phyloP scores from a whole-genome alignment of 2,797 vertebrate genomes.

The Tadarida brasiliensis region DNA sequence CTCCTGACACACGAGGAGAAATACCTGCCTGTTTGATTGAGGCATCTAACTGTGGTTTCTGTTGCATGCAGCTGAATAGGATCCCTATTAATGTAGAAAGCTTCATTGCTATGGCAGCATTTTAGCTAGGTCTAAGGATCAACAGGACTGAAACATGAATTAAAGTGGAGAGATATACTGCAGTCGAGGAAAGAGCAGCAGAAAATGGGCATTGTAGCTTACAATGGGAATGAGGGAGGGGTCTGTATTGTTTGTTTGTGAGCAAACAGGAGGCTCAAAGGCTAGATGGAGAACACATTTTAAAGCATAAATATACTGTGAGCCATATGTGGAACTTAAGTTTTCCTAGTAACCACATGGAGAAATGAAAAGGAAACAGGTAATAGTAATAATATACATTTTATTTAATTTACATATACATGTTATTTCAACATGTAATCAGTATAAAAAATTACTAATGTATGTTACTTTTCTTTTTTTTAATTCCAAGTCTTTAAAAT shows the following conservation, averaged over 20 bases:
- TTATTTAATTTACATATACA: too few species aligned
- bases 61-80: neutral
- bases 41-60: neutral
- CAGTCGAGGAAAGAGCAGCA: neutral
- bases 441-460: neutral
- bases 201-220: neutral
- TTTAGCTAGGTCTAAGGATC: neutral
- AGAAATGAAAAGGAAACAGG: conserved; percentile 9
- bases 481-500: conserved; percentile 29
- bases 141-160: neutral
- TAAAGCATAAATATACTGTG: conserved; percentile 40
- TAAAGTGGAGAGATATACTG: neutral
- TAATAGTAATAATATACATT: neutral
- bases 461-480: too few species aligned
- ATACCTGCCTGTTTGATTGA: neutral
- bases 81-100: neutral
- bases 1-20: neutral
- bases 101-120: neutral
- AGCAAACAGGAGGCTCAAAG: neutral
- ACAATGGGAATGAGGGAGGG: neutral
- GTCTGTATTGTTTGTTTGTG: neutral
- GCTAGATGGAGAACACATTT: neutral
- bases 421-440: neutral
- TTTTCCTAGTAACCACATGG: neutral
- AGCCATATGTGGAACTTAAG: neutral